Base-by-base conservation (phyloP, 2,888 invertebrate genomes). In the Eudemis profundana region DNA sequence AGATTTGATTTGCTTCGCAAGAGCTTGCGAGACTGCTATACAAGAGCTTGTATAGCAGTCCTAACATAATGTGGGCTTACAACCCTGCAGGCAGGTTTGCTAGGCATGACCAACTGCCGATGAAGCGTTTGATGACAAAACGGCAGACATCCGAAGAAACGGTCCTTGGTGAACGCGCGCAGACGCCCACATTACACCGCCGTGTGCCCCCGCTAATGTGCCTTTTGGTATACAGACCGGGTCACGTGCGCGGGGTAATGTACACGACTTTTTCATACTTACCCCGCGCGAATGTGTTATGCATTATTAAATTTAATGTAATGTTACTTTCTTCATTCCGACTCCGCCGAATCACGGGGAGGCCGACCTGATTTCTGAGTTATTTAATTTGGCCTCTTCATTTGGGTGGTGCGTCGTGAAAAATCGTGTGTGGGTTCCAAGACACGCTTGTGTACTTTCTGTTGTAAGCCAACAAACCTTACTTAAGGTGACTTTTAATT, bases 281-380 rank as follows among this genome's bases (percentile, higher is more conserved):
- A 10, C n/a, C n/a, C n/a, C n/a, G 36, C 59, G 21, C 15, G 36
- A 47, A 59, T 59, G 59, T 47, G 59, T 59, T 47, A 57, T 57
- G 57, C 59, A 59, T 59, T 59, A 47, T 59, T 59, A 59, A 59
- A 47, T 36, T 47, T 15, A 47, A 59, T 59, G 36, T 59, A 47
- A 59, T 47, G 36, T 15, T 36, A 4, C 21, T 21, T 49, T 29
- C 19, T 40, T 23, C 38, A 51, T 17, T 4, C 15, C 42, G 29
- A 51, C 12, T 4, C 15, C 42, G 29, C 53, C 7, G 12, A 42
- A 17, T 29, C 5, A 42, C 15, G 42, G 54, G 8, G 21, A 21
- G n/a, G n/a, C 42, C 27, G 40, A 42, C 42, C 54, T 29, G 54
- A 17, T 56, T 56, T n/a, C 29, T n/a, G 19, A 44, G 44, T 44